Percentiles rank a stretch among this genome's conserved stretches.
phyloP scores from a whole-genome alignment of 1,140 invertebrate species.

The Papilio helenus region DNA sequence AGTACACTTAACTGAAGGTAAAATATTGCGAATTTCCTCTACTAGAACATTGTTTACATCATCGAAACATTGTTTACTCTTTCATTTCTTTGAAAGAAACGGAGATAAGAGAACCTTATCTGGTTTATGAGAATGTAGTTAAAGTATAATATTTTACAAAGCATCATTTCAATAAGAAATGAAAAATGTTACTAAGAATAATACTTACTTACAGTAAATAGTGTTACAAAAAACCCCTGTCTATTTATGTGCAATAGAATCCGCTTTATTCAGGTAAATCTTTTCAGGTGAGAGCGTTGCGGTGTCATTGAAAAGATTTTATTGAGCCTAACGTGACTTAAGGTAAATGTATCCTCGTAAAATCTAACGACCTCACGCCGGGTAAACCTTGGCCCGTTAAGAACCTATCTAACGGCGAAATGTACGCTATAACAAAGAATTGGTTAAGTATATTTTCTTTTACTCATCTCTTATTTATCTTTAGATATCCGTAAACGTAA shows the following conservation, averaged over 20 bases:
- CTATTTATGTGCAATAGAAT: slow-evolving; percentile 15
- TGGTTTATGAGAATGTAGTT: too few relatives aligned
- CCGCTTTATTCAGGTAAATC: slow-evolving; percentile 9
- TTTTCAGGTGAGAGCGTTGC: slow-evolving; percentile 11
- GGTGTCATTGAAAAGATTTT: slow-evolving; percentile 27
- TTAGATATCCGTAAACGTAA: neutral
- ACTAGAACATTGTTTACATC: neutral
- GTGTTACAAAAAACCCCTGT: neutral
- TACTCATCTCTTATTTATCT: neutral
- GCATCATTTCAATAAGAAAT: neutral
- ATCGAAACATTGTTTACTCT: neutral
- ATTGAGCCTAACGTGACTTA: slow-evolving; percentile 25
- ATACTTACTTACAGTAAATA: neutral
- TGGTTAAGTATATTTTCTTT: neutral
- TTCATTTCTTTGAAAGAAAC: too few relatives aligned
- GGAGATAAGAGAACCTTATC: too few relatives aligned
- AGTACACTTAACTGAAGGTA: neutral
- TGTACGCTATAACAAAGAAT: slow-evolving; percentile 11
- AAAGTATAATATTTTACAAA: too few relatives aligned
- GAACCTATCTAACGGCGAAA: neutral
- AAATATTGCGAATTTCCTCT: too few relatives aligned
- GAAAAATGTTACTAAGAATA: neutral
- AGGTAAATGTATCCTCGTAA: slow-evolving; percentile 23
- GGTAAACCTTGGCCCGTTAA: slow-evolving; percentile 21
- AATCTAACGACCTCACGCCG: slow-evolving; percentile 7